Evolutionary conservation across 2,113 vertebrate species (phyloP).

Genomic region (Epinephelus cyanopodus): DNA sequence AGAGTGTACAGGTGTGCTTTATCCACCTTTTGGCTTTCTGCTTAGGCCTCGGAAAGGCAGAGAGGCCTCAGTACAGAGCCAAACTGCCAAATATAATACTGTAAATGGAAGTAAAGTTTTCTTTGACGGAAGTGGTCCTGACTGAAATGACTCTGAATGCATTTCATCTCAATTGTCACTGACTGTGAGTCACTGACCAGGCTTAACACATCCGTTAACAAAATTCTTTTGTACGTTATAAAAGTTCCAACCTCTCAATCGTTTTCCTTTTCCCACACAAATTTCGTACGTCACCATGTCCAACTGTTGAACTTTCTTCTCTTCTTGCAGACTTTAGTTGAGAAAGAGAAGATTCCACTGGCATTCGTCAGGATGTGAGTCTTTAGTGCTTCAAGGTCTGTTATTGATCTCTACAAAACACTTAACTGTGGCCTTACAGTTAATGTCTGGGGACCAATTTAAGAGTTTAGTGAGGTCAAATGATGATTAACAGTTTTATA

Average conservation of each 20-base stretch:
- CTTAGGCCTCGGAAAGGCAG: too few species aligned
- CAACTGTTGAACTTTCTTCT: not conserved
- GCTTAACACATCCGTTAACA: too few species aligned
- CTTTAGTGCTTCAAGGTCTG: not conserved
- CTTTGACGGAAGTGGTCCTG: too few species aligned
- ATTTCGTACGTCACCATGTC: not conserved
- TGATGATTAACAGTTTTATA: too few species aligned
- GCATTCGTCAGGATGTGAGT: not conserved
- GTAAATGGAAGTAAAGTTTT: too few species aligned
- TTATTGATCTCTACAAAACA: not conserved
- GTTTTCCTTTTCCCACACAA: not conserved
- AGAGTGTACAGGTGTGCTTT: too few species aligned
- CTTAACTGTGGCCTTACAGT: too few species aligned
- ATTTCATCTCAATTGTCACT: not conserved
- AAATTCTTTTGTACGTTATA: not conserved
- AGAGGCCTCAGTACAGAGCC: too few species aligned
- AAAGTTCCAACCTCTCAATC: not conserved
- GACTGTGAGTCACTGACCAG: not conserved
- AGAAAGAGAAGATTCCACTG: not conserved
- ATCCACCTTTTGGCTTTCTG: too few species aligned
- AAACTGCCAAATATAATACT: too few species aligned
- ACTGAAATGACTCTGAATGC: not conserved
- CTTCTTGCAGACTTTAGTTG: not conserved
- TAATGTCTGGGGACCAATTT: too few species aligned
- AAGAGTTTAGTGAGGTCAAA: too few species aligned